Evolutionary conservation across 2,797 vertebrate genomes (phyloP).

Genomic region (Anguilla anguilla): DNA sequence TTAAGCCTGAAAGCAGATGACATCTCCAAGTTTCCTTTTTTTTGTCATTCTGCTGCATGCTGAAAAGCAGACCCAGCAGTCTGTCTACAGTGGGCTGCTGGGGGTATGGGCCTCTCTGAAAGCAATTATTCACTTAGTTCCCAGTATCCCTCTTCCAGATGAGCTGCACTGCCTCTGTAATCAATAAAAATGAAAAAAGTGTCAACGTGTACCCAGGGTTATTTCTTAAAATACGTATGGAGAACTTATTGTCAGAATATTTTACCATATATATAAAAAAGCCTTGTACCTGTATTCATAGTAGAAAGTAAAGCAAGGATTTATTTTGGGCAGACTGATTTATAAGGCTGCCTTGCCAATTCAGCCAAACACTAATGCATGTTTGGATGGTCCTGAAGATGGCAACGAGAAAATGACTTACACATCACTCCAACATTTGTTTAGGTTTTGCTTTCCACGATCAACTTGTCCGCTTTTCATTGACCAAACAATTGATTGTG

Average conservation of each 20-base stretch:
- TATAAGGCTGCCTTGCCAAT: background rate
- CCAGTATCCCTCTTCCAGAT: background rate
- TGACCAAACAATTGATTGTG: background rate
- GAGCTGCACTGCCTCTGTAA: constrained; percentile 9
- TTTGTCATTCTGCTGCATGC: background rate
- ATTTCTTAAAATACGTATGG: background rate
- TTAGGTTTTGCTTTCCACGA: background rate
- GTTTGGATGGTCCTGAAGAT: background rate
- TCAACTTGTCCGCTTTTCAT: too few species aligned
- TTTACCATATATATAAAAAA: background rate
- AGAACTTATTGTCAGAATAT: background rate
- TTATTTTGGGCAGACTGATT: background rate
- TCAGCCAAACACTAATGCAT: background rate
- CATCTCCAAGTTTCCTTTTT: constrained; percentile 8
- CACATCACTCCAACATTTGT: background rate
- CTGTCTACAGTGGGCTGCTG: background rate
- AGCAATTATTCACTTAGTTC: constrained; percentile 2
- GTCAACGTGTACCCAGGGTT: background rate
- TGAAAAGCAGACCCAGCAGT: background rate
- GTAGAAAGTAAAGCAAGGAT: background rate
- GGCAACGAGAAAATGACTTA: background rate
- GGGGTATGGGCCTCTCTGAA: constrained; percentile 18
- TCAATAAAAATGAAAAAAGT: background rate
- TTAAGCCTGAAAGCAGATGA: constrained; percentile 8
- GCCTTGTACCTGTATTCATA: background rate